phyloP scores from a whole-genome alignment of 1,140 invertebrate species.

The Acromyrmex echinatior region DNA sequence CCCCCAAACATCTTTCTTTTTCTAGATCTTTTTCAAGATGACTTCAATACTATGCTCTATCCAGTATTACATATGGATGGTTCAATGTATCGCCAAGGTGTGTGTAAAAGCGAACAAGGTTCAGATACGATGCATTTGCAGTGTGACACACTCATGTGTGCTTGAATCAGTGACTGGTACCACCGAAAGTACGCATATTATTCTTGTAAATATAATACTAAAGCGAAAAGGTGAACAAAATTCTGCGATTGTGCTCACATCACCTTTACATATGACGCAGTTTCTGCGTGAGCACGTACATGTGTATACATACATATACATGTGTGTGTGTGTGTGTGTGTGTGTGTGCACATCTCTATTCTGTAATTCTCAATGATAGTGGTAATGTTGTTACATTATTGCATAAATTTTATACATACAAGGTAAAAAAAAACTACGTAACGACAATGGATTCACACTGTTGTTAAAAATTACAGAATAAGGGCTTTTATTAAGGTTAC shows the following conservation, averaged over 20 bases:
- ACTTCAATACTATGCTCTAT: background rate
- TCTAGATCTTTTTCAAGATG: too few species aligned
- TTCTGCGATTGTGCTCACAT: background rate
- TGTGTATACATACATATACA: background rate
- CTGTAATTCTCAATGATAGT: too few species aligned
- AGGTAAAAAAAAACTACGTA: too few species aligned
- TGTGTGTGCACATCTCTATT: too few species aligned
- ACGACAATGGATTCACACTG: too few species aligned
- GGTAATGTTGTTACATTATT: too few species aligned
- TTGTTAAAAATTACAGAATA: too few species aligned
- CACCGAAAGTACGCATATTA: background rate
- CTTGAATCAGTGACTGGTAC: background rate
- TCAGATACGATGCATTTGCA: background rate
- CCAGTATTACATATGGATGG: background rate
- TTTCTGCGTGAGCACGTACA: background rate
- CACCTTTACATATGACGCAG: background rate
- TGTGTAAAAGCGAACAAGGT: background rate
- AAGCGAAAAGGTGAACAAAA: conserved; percentile 29
- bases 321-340: too few species aligned
- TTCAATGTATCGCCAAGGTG: background rate
- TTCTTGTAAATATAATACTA: conserved; percentile 64
- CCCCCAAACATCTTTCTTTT: too few species aligned
- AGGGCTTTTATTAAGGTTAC: conserved; percentile 51
- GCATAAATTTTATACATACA: too few species aligned
- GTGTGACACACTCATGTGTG: background rate